phyloP scores from a whole-genome alignment of 1,140 invertebrate species.

The Pogonomyrmex barbatus region DNA sequence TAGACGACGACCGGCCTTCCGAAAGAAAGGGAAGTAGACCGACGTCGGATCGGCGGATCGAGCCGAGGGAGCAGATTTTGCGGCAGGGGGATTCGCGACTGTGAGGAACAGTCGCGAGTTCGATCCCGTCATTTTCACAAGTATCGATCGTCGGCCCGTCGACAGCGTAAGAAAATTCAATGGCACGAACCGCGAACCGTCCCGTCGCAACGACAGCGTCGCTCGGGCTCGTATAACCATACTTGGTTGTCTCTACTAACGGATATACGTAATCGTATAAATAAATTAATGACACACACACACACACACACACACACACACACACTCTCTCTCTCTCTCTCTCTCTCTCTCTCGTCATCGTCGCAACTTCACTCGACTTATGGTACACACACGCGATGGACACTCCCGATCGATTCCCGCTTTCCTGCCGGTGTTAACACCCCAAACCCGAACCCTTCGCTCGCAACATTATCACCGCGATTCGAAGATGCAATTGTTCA shows the following conservation, averaged over 20 bases:
- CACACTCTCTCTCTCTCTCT: too few relatives aligned
- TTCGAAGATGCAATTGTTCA: neutral
- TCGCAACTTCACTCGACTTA: conserved; percentile 57
- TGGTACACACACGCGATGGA: conserved; percentile 38
- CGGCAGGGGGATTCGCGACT: neutral
- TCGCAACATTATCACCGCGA: neutral
- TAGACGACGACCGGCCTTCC: neutral
- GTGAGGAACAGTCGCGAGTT: conserved; percentile 67
- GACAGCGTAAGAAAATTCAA: conserved; percentile 46
- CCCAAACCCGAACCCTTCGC: neutral
- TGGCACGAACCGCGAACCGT: conserved; percentile 50
- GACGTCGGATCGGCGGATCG: conserved; percentile 24
- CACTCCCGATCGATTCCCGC: conserved; percentile 23
- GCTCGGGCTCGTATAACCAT: conserved; percentile 48
- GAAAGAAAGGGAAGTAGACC: neutral
- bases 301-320: too few relatives aligned
- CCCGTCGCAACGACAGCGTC: conserved; percentile 24
- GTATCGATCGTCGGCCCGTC: conserved; percentile 42
- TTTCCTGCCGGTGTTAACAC: conserved; percentile 34
- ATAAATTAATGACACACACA: conserved; percentile 58
- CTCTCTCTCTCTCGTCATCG: conserved; percentile 10
- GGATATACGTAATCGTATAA: conserved; percentile 54
- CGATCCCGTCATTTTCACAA: conserved; percentile 80
- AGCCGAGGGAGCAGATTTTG: neutral
- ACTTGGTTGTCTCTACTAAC: conserved; percentile 47